A percentile compares a stretch with the other conserved stretches of the same genome.
phyloP scores from a whole-genome alignment of 1,140 invertebrate species.

The Cydia amplana region DNA sequence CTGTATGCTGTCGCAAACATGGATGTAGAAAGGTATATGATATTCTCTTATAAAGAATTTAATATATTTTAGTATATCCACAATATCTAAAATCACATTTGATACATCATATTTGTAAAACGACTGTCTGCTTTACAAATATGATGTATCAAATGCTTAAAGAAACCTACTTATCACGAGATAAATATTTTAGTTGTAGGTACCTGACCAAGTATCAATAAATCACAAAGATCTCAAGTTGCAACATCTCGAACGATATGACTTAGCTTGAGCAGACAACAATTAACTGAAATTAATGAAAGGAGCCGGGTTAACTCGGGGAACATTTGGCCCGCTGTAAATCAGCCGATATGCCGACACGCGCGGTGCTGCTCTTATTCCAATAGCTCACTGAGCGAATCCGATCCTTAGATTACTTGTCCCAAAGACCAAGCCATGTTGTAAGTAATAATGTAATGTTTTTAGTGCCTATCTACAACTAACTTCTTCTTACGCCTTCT shows the following conservation, averaged over 20 bases:
- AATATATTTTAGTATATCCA: too few relatives aligned
- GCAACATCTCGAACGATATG: constrained; percentile 39
- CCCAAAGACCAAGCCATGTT: too few relatives aligned
- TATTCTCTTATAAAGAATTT: too few relatives aligned
- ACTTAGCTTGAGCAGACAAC: constrained; percentile 45
- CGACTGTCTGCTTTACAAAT: too few relatives aligned
- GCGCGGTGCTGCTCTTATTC: constrained; percentile 59
- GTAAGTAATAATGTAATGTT: too few relatives aligned
- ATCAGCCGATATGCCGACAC: constrained; percentile 58
- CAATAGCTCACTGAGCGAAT: background rate
- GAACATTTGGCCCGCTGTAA: constrained; percentile 56
- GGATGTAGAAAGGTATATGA: too few relatives aligned
- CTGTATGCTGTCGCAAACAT: too few relatives aligned
- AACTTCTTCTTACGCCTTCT: too few relatives aligned
- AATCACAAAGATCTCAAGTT: constrained; percentile 21
- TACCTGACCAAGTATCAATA: constrained; percentile 1
- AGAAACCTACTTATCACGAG: background rate
- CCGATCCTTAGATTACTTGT: background rate
- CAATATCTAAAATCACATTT: too few relatives aligned
- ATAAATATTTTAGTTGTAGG: background rate
- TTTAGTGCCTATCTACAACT: too few relatives aligned
- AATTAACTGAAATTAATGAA: constrained; percentile 64
- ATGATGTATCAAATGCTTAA: too few relatives aligned
- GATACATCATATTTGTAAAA: too few relatives aligned
- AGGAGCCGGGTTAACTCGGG: constrained; percentile 47